Conservation (phyloP, 2,797 vertebrate species). For the Salmo trutta region DNA sequence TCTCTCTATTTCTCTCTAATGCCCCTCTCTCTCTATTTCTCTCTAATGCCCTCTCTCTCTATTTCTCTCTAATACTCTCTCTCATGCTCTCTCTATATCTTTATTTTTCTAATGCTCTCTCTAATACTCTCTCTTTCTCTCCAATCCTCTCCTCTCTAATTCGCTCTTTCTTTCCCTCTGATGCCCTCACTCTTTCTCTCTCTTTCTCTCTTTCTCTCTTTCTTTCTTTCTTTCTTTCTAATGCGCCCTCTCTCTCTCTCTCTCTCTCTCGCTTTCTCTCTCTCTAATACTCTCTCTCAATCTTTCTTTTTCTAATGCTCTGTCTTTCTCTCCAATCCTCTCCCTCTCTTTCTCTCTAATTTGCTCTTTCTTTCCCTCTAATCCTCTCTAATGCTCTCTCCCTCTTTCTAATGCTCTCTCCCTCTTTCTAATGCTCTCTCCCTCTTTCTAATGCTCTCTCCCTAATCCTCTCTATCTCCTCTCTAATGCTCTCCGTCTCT, state of each 20-base stretch:
- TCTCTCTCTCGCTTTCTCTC: too few species aligned
- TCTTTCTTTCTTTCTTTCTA: too few species aligned
- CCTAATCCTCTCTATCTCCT: slow-evolving; percentile 59
- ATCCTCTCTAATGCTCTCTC: too few species aligned
- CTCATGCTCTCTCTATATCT: too few species aligned
- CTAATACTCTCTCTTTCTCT: slow-evolving; percentile 51
- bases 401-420: slow-evolving; percentile 3
- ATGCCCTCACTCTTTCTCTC: too few species aligned
- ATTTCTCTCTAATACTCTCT: too few species aligned
- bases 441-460: slow-evolving; percentile 52
- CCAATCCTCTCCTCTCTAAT: not conserved
- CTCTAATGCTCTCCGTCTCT: slow-evolving; percentile 1
- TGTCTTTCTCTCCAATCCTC: slow-evolving; percentile 39
- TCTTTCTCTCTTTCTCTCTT: too few species aligned
- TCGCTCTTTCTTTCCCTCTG: slow-evolving; percentile 35
- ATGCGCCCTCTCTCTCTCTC: too few species aligned
- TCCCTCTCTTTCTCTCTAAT: slow-evolving; percentile 8
- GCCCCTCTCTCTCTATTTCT: too few species aligned
- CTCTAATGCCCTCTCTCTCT: too few species aligned
- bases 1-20: too few species aligned
- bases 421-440: not conserved
- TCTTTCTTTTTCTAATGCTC: slow-evolving; percentile 47
- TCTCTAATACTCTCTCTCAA: too few species aligned
- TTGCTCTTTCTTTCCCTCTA: slow-evolving; percentile 32
- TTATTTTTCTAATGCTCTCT: slow-evolving; percentile 53